Evolutionary conservation across 2,113 vertebrate genomes (phyloP).

Genomic region (Guaruba guarouba): DNA sequence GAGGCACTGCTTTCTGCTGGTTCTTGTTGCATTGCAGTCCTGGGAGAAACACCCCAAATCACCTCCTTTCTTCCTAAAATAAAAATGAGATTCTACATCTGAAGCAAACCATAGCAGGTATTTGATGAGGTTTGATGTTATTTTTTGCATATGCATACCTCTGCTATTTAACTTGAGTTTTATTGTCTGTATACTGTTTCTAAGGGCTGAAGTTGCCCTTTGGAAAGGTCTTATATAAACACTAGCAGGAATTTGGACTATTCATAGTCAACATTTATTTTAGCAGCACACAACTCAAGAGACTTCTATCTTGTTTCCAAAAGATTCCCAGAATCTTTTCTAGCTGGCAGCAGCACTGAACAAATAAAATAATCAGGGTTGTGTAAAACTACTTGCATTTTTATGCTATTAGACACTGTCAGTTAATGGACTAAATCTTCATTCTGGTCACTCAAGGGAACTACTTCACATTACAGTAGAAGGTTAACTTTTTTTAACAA

Average conservation of each 20-base stretch:
- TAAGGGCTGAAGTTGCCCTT: slow-evolving; percentile 11
- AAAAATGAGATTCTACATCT: not conserved
- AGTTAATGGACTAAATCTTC: not conserved
- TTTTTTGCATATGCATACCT: not conserved
- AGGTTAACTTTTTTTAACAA: not conserved
- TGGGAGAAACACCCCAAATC: not conserved
- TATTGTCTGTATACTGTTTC: slow-evolving; percentile 4
- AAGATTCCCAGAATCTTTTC: slow-evolving; percentile 7
- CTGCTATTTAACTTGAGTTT: slow-evolving; percentile 15
- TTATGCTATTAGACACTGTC: slow-evolving; percentile 6
- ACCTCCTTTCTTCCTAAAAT: not conserved
- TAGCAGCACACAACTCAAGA: slow-evolving; percentile 51
- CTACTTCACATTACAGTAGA: not conserved
- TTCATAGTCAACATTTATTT: slow-evolving; percentile 59
- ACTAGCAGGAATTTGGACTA: slow-evolving; percentile 65
- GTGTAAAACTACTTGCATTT: slow-evolving; percentile 17
- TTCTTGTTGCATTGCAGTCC: not conserved
- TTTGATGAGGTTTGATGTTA: not conserved
- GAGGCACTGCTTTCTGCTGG: not conserved
- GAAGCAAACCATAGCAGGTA: not conserved
- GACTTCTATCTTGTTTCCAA: slow-evolving; percentile 24
- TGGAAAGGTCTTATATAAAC: slow-evolving; percentile 42
- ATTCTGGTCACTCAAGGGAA: not conserved
- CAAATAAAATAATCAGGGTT: slow-evolving; percentile 34
- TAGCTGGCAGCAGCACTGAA: slow-evolving; percentile 12